These are phyloP conservation scores for Scaptomyza polygonia DNA, from an alignment of 2,888 invertebrate species.

Conservation along the genomic window DNA sequence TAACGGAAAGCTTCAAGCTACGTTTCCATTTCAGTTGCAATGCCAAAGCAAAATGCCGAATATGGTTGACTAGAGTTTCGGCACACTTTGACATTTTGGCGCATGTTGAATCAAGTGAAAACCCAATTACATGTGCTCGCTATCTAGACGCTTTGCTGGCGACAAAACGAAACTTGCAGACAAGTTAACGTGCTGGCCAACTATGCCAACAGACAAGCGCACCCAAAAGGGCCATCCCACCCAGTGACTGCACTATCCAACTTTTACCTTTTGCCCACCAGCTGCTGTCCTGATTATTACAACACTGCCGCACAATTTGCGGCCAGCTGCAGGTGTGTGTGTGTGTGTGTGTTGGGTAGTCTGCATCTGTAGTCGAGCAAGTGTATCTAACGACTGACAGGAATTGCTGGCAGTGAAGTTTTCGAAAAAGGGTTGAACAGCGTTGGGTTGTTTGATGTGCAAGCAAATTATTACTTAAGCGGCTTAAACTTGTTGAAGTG, in stretches of 20 bases:
- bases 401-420: slow-evolving; percentile 6
- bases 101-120: slow-evolving; percentile 77
- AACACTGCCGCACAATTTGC: slow-evolving; percentile 48
- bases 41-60: slow-evolving; percentile 5
- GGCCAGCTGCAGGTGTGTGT: slow-evolving; percentile 33
- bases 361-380: slow-evolving; percentile 37
- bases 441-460: slow-evolving; percentile 50
- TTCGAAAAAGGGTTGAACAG: not conserved
- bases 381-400: slow-evolving; percentile 41
- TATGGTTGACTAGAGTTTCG: slow-evolving; percentile 52
- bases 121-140: slow-evolving; percentile 71
- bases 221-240: not conserved
- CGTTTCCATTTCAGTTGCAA: slow-evolving; percentile 6
- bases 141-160: slow-evolving; percentile 56
- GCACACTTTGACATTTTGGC: slow-evolving; percentile 66
- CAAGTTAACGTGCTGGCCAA: slow-evolving; percentile 68
- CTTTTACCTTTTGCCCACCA: slow-evolving; percentile 23
- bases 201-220: slow-evolving; percentile 23
- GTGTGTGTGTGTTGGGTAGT: slow-evolving; percentile 20
- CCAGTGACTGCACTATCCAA: slow-evolving; percentile 10
- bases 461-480: slow-evolving; percentile 76
- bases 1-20: not conserved
- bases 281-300: slow-evolving; percentile 53
- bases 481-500: slow-evolving; percentile 68
- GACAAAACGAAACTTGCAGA: slow-evolving; percentile 61